Evolutionary conservation across 1,140 invertebrate species (phyloP).

Genomic region (Notospermus geniculatus): DNA sequence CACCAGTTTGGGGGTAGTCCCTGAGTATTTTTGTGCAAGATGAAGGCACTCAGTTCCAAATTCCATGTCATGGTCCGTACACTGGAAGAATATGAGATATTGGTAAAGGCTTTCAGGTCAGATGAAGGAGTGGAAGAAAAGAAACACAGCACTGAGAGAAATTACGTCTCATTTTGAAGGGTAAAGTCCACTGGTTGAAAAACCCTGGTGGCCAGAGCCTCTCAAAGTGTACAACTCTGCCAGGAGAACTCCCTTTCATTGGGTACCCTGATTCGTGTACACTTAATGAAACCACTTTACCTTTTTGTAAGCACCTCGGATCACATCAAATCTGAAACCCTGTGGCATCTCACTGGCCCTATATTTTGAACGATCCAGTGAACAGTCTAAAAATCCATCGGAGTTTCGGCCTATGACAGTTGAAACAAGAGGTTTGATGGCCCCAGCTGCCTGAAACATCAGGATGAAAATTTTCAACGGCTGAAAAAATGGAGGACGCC

Average conservation of each 20-base stretch:
- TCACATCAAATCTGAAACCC: constrained; percentile 54
- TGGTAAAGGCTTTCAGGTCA: too few species aligned
- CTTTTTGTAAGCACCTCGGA: constrained; percentile 56
- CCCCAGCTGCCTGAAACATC: constrained; percentile 55
- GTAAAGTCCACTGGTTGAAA: too few species aligned
- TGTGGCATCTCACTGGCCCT: constrained; percentile 61
- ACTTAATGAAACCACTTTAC: constrained; percentile 30
- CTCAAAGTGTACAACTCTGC: neutral
- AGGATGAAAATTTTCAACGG: neutral
- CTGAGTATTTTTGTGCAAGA: constrained; percentile 54
- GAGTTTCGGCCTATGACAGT: constrained; percentile 54
- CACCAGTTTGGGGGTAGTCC: constrained; percentile 53
- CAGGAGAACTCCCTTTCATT: neutral
- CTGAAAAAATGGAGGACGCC: neutral
- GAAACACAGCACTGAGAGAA: too few species aligned
- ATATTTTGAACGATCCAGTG: constrained; percentile 54
- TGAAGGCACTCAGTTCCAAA: constrained; percentile 60
- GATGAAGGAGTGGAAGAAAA: too few species aligned
- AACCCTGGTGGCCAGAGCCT: too few species aligned
- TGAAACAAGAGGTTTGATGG: constrained; percentile 56
- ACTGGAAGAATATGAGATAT: constrained; percentile 33
- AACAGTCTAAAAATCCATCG: constrained; percentile 51
- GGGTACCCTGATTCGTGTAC: neutral
- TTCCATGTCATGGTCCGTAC: constrained; percentile 55
- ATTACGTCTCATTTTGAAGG: too few species aligned